Base-by-base conservation (phyloP, 2,888 invertebrate species). In the Epirrita christyi region DNA sequence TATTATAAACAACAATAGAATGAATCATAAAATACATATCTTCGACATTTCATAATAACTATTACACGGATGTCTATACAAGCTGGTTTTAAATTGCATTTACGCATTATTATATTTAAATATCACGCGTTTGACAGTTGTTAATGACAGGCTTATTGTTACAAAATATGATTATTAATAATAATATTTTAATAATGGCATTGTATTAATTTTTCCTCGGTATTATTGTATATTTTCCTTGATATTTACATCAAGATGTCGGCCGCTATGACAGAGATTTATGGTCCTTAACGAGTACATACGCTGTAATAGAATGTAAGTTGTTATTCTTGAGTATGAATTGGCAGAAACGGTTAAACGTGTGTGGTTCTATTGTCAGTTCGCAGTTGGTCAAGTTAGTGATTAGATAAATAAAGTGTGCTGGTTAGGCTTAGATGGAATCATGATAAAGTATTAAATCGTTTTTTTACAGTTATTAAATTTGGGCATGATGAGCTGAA, bases 161-260 rank as follows among this genome's bases (percentile, higher is more conserved):
- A n/a, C 27, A 28, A 40, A 29, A 14, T 13, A 41, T 38, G 44
- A 49, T 50, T 50, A 50, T 49, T 54, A 43, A 47, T 43, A 38
- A 53, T 54, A 58, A 55, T 53, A 65, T 55, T 57, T 47, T 59
- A 64, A 63, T 64, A 61, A 34, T 38, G 13, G 15, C 61, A 67
- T 67, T 67, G 64, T 67, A 58, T 63, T 60, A 49, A 7, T 29
- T 65, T 67, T 67, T 55, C 64, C 57, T 49, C 21, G 47, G 15
- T 28, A 54, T 38, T 37, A 48, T 44, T 10, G 47, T 46, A 40
- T 54, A 59, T 63, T 67, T 65, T 67, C 67, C 65, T 59, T 61
- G 63, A 57, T 64, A 64, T 64, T 55, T 53, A 63, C 59, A 59
- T 64, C 60, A 41, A 50, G 57, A 46, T 57, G 59, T 61, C 56